Evolutionary conservation across 2,113 vertebrate species (phyloP), one percentile per base, ranked within the genome.

Genomic region (Patagioenas fasciata): DNA sequence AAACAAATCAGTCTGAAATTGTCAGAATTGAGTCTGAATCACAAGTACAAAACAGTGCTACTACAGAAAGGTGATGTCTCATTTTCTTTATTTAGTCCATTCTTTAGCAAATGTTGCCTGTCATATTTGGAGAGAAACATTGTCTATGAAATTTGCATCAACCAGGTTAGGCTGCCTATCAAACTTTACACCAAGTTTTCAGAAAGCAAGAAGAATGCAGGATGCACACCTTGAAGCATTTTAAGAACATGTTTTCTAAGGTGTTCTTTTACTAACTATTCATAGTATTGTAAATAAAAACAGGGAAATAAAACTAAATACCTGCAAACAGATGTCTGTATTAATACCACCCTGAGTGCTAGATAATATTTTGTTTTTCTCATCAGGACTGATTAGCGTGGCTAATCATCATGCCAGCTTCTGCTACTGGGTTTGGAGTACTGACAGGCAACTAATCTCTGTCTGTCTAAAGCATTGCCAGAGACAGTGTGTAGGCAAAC

Each of bases 131-230:
- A 67, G 21, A 13, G 73, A 81, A 85, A 42, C 2, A 11, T 26
- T 74, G 16, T 36, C 5, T 57, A 6, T 18, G 0, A 66, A 25
- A 9, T 17, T 64, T 1, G 5, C 4, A 28, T 32, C 13, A 56
- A 6, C 7, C 44, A 50, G 31, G 19, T 13, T 32, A 40, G 20
- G 9, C 3, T 47, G 20, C 4, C 7, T 69, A 80, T 26, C 40
- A 89, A 24, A 24, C 2, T 75, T 77, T 32, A 44, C 4, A 50
- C 6, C 5, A 86, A 36, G 15, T 32, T 65, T 72, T 91, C 24
- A 75, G 28, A 69, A 72, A 53, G 9, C 1, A 25, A 32, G 18
- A 5, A 54, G 38, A 82, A 32, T 54, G 14, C 13, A 60, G 11
- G 3, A 42, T 25, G 48, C 10, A 47, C 5, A 71, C 1, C 21